These are phyloP conservation scores for Peromyscus aztecus DNA, from an alignment of 2,797 vertebrate species.

Conservation along the genomic window DNA sequence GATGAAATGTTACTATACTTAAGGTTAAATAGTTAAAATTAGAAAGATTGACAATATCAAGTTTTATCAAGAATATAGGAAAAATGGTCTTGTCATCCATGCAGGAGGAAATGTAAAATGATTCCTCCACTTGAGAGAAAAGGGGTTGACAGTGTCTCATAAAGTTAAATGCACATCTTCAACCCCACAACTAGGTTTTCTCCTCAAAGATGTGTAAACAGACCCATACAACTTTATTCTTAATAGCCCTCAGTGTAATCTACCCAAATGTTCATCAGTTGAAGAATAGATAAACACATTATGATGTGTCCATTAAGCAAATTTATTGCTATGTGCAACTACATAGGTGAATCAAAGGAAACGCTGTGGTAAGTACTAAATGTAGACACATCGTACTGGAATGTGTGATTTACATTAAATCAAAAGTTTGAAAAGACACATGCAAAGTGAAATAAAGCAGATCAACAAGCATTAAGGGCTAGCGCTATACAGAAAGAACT, in stretches of 20 bases:
- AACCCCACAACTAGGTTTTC: background rate
- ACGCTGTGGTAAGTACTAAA: constrained; percentile 15
- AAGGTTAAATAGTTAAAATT: background rate
- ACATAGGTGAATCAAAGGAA: constrained; percentile 21
- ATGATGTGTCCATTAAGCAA: background rate
- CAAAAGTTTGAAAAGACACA: constrained; percentile 22
- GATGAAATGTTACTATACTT: background rate
- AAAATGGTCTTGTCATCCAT: background rate
- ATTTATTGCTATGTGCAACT: background rate
- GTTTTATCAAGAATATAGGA: background rate
- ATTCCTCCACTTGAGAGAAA: background rate
- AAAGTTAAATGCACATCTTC: background rate
- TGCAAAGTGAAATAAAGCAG: constrained; percentile 14
- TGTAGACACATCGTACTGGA: background rate
- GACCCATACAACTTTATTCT: constrained; percentile 43
- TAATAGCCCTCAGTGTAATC: constrained; percentile 15
- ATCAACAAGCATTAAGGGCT: background rate
- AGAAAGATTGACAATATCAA: background rate
- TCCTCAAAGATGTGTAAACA: background rate
- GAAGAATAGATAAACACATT: constrained; percentile 51
- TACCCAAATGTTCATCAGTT: background rate
- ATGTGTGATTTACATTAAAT: background rate
- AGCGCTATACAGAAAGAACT: background rate
- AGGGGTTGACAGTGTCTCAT: constrained; percentile 4
- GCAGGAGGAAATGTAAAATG: background rate